A percentile compares a stretch with the other conserved stretches of the same genome.
Conservation (phyloP, 2,113 vertebrate species). For the Trinectes maculatus region DNA sequence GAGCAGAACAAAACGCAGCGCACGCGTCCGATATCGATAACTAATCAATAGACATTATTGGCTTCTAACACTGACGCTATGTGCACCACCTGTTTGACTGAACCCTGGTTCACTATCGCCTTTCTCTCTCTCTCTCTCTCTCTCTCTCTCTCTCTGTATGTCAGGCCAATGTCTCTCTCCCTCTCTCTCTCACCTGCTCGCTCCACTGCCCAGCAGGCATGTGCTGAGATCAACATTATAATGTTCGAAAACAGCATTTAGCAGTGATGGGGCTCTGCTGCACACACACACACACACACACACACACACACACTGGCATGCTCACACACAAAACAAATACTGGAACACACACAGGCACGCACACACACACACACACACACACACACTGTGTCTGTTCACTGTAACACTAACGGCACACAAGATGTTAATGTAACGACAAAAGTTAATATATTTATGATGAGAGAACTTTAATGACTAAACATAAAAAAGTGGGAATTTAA, state of each 20-base stretch:
- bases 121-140: slow-evolving; percentile 33
- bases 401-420: slow-evolving; percentile 17
- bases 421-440: neutral
- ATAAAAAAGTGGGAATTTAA: no score
- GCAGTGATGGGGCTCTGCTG: slow-evolving; percentile 69
- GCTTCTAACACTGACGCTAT: slow-evolving; percentile 36
- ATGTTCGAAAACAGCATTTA: slow-evolving; percentile 80
- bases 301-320: slow-evolving; percentile 1
- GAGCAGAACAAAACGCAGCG: slow-evolving; percentile 12
- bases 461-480: neutral
- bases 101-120: slow-evolving; percentile 53
- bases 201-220: slow-evolving; percentile 80
- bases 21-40: slow-evolving; percentile 11
- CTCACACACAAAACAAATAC: slow-evolving; percentile 12
- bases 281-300: slow-evolving; percentile 30
- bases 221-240: slow-evolving; percentile 85
- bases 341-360: slow-evolving; percentile 20
- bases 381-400: slow-evolving; percentile 26
- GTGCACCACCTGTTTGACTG: slow-evolving; percentile 63
- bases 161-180: no score
- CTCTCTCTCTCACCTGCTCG: slow-evolving; percentile 77
- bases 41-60: slow-evolving; percentile 32
- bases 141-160: slow-evolving; percentile 39
- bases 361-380: slow-evolving; percentile 21
- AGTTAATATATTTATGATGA: neutral